Conservation (phyloP, 2,888 invertebrate species). For the Ptilodon capucinus region DNA sequence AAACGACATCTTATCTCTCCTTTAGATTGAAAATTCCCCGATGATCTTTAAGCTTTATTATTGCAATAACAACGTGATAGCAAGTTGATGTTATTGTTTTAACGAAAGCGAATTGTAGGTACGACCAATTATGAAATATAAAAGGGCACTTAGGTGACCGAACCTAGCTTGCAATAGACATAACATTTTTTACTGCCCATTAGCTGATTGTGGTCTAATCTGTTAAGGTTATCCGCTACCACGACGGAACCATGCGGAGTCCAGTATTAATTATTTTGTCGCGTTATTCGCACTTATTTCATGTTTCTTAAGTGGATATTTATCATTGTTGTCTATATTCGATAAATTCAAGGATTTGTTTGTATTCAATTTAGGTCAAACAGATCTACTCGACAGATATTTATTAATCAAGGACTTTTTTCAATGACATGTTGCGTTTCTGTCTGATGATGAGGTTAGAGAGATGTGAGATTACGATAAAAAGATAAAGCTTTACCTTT, state of each 20-base stretch:
- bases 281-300: constrained; percentile 7
- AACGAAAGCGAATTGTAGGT: background rate
- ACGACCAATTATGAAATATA: background rate
- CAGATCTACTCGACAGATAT: constrained; percentile 62
- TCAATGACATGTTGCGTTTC: constrained; percentile 50
- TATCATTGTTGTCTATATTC: constrained; percentile 51
- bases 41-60: too few relatives aligned
- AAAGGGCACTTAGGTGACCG: background rate
- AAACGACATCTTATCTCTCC: too few relatives aligned
- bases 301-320: constrained; percentile 28
- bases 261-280: constrained; percentile 19
- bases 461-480: constrained; percentile 15
- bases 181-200: constrained; percentile 7
- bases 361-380: constrained; percentile 67
- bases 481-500: constrained; percentile 8
- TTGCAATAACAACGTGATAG: background rate
- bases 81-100: background rate
- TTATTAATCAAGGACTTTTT: constrained; percentile 61
- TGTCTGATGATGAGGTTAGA: constrained; percentile 26
- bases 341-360: constrained; percentile 74
- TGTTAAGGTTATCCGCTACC: constrained; percentile 21
- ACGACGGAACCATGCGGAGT: constrained; percentile 1
- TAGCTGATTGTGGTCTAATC: constrained; percentile 10
- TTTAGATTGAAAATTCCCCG: too few relatives aligned
- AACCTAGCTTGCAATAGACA: background rate